Percentiles rank a stretch among this genome's conserved stretches.
Evolutionary conservation across 2,797 vertebrate genomes (phyloP).

Genomic region (Coilia nasus): DNA sequence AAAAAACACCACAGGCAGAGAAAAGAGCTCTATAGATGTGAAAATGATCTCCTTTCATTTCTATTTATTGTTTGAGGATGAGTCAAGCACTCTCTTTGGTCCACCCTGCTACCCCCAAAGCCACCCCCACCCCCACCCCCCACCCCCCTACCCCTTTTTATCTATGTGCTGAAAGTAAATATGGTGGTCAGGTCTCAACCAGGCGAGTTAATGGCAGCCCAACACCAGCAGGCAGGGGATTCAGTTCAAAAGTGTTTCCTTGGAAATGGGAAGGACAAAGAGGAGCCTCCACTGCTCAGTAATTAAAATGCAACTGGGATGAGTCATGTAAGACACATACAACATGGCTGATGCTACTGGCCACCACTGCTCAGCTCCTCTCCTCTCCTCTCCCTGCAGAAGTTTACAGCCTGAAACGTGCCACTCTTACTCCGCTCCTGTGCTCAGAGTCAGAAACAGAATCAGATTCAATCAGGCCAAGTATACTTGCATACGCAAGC

Average conservation of each 20-base stretch:
- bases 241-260: not conserved
- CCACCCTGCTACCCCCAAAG: not conserved
- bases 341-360: not conserved
- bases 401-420: not conserved
- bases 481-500: too few relatives aligned
- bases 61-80: conserved; percentile 3
- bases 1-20: not conserved
- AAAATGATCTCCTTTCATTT: conserved; percentile 32
- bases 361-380: too few relatives aligned
- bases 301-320: conserved; percentile 4
- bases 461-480: too few relatives aligned
- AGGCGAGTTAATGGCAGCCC: not conserved
- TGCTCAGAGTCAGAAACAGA: too few relatives aligned
- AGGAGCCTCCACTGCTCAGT: not conserved
- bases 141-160: not conserved
- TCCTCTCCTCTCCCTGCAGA: not conserved
- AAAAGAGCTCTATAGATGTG: conserved; percentile 32
- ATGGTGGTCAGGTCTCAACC: not conserved
- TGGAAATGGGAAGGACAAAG: conserved; percentile 6
- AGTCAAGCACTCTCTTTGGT: not conserved
- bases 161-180: conserved; percentile 6
- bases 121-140: not conserved
- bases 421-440: not conserved
- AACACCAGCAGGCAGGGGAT: not conserved
- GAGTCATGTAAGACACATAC: not conserved